Evolutionary conservation across 2,797 vertebrate species (phyloP).

Genomic region (Morus bassanus): DNA sequence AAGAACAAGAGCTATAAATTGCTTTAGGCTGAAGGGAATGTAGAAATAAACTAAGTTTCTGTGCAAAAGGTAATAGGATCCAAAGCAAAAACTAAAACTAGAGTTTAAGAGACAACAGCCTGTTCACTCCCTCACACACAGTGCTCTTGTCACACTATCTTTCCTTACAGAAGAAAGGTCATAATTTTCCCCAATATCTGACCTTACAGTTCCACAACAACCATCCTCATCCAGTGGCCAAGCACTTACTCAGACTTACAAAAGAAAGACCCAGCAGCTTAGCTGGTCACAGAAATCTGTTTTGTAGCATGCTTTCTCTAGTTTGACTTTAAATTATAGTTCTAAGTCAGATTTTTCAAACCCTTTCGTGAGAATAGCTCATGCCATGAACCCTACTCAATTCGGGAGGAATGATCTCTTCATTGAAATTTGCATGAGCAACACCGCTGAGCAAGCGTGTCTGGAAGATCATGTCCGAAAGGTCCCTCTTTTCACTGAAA

Average conservation of each 20-base stretch:
- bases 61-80: constrained; percentile 35
- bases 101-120: not conserved
- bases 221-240: not conserved
- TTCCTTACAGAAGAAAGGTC: not conserved
- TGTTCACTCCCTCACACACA: not conserved
- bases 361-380: not conserved
- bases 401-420: not conserved
- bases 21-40: constrained; percentile 32
- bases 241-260: not conserved
- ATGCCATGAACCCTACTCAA: not conserved
- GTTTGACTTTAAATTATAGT: not conserved
- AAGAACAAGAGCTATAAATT: constrained; percentile 38
- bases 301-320: not conserved
- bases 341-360: not conserved
- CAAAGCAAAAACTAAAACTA: constrained; percentile 25
- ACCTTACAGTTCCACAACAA: not conserved
- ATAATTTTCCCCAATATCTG: not conserved
- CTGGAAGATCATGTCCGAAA: not conserved
- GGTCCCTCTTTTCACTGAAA: not conserved
- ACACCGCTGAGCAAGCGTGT: rapidly evolving
- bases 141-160: not conserved
- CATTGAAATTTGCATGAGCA: not conserved
- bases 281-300: not conserved
- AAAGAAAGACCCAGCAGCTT: not conserved
- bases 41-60: constrained; percentile 40